A percentile compares a stretch with the other conserved stretches of the same genome.
Conservation (phyloP, 2,797 vertebrate genomes). For the Capromys pilorides region DNA sequence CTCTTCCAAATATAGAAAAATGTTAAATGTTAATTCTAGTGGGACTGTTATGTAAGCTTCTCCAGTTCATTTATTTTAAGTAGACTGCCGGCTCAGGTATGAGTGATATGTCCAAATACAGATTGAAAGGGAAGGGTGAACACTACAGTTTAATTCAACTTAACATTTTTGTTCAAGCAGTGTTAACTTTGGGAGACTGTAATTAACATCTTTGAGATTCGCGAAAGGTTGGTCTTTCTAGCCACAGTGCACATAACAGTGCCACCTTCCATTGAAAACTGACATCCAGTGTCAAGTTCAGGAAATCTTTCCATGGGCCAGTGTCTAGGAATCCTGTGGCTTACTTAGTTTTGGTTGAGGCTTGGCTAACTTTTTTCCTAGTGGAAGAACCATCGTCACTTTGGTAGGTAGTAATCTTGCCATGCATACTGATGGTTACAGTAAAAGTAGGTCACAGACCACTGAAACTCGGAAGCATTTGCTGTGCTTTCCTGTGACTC, state of each 20-base stretch:
- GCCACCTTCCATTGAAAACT: slow-evolving; percentile 21
- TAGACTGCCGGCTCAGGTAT: not conserved
- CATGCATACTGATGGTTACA: not conserved
- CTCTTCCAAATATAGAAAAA: slow-evolving; percentile 6
- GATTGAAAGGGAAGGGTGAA: slow-evolving; percentile 13
- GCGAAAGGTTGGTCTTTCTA: not conserved
- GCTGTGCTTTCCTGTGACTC: slow-evolving; percentile 41
- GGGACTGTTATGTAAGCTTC: slow-evolving; percentile 3
- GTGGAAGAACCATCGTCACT: slow-evolving; percentile 4
- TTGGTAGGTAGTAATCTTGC: slow-evolving; percentile 48
- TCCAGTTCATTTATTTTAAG: slow-evolving; percentile 49
- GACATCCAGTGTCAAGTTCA: not conserved
- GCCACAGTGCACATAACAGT: not conserved
- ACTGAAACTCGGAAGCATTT: slow-evolving; percentile 31
- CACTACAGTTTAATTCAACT: slow-evolving; percentile 13
- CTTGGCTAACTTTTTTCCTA: not conserved
- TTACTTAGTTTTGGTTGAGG: not conserved
- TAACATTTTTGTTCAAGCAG: slow-evolving; percentile 46
- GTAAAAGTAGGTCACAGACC: slow-evolving; percentile 50
- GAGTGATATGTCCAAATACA: not conserved
- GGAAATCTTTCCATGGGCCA: not conserved
- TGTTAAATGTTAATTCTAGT: slow-evolving; percentile 44
- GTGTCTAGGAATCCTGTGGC: slow-evolving; percentile 7
- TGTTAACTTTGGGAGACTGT: not conserved
- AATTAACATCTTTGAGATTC: not conserved